Base-by-base conservation (phyloP, 1,140 invertebrate genomes). In the Akabosia matsudoensis region DNA sequence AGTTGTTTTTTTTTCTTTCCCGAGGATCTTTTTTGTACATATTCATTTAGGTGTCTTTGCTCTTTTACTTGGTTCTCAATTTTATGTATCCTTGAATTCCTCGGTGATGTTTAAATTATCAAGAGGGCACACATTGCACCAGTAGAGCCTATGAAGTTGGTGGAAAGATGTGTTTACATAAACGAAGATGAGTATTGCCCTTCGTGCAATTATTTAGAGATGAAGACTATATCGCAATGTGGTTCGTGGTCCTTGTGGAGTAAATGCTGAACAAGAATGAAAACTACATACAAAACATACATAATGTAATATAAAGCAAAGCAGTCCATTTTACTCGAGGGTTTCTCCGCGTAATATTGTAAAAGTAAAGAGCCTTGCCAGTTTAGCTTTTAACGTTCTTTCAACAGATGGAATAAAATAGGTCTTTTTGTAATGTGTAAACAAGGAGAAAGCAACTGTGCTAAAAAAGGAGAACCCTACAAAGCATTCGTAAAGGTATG, bases 151-250 rank as follows among this genome's bases (percentile, higher is more conserved):
- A n/a, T 45, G 37, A 45, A 45, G 37, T n/a, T n/a, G n/a, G n/a
- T n/a, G n/a, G n/a, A n/a, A 61, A 61, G 24, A 7, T 61, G 54
- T 61, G 54, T 61, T 61, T 61, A 61, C 54, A 61, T 61, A n/a
- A 61, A n/a, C 37, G 37, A 45, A 45, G 37, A 45, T 45, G 37
- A 45, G 37, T 45, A 45, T 45, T 45, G 37, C 37, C 18, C 37
- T 45, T 45, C 37, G 7, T 45, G 18, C 37, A 45, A 45, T 45
- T 45, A 45, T 45, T 45, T 45, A 45, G 37, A 45, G 37, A 10
- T 10, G 37, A 18, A 45, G 7, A 45, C 7, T 7, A 45, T n/a
- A 18, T 45, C 7, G 37, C 7, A 45, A 7, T 45, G 37, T 45
- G 37, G 37, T 45, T 18, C 37, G 18, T 45, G 18, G 37, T 45